Base-by-base conservation (phyloP, 2,888 invertebrate genomes). In the Melieria crassipennis region DNA sequence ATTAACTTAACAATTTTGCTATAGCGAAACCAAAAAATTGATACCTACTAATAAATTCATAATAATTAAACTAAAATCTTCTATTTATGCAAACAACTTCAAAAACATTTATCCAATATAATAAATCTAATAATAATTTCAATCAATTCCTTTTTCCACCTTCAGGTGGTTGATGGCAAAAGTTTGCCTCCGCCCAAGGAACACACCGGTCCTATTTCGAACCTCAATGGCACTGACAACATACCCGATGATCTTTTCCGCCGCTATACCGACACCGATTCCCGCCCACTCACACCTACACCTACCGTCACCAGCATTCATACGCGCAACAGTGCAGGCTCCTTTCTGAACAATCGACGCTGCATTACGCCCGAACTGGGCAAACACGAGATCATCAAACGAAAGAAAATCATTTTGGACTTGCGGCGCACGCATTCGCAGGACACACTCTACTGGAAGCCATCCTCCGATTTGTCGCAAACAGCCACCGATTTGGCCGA, bases 221-320 rank as follows among this genome's bases (percentile, higher is more conserved):
- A 60, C 3, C 7, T 52, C 4, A 76, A 79, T 70, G 85, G 83
- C 62, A 68, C 79, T 73, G 92, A 92, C 77, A 90, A 91, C 78
- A 92, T 93, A 76, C 92, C 93, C 0, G 93, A 93, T 80, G 93
- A 93, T 83, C 88, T 93, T 80, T 93, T 93, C 83, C 89, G 92
- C 79, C 92, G 93, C 75, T 95, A 94, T 80, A 93, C 94, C 0
- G 94, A 94, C 79, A 95, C 94, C 0, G 95, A 95, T 83, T 95
- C 95, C 0, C 88, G 95, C 43, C 94, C 95, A 0, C 85, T 92
- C 75, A 94, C 94, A 0, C 95, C 95, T 0, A 92, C 94, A 0
- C 94, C 94, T 0, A 93, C 93, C 0, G 88, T 93, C 5, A 91
- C 91, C 7, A 93, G 93, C 81, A 91, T 91, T 77, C 88, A 93